phyloP scores from a whole-genome alignment of 1,140 invertebrate species.

The Aphaenogaster ashmeadi region DNA sequence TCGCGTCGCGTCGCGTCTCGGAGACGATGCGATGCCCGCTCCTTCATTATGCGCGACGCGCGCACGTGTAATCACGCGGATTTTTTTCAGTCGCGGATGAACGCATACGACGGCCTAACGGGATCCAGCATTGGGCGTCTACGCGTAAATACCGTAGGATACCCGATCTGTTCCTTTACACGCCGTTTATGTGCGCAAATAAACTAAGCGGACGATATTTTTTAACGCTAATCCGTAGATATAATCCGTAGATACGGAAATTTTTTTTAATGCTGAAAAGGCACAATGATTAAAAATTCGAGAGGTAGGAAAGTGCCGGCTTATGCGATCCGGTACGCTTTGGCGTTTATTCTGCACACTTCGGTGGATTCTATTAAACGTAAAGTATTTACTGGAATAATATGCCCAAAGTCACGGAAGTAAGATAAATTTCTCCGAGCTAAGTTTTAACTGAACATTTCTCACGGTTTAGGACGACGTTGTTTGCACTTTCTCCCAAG shows the following conservation, averaged over 20 bases:
- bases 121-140: constrained; percentile 36
- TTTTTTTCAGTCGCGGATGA: constrained; percentile 65
- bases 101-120: constrained; percentile 61
- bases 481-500: constrained; percentile 40
- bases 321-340: neutral
- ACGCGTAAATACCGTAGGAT: constrained; percentile 18
- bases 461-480: constrained; percentile 34
- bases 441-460: constrained; percentile 25
- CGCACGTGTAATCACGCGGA: constrained; percentile 68
- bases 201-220: neutral
- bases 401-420: neutral
- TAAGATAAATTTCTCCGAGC: constrained; percentile 32
- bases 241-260: no score
- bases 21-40: constrained; percentile 33
- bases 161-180: constrained; percentile 24
- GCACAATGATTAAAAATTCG: neutral
- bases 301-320: neutral
- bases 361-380: neutral
- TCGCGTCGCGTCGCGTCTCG: constrained; percentile 31
- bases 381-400: neutral
- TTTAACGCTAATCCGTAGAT: neutral
- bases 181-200: neutral
- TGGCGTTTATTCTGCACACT: neutral
- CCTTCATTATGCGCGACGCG: constrained; percentile 76
- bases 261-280: neutral